Evolutionary conservation across 1,140 invertebrate genomes (phyloP).

Genomic region (Odontomachus brunneus): DNA sequence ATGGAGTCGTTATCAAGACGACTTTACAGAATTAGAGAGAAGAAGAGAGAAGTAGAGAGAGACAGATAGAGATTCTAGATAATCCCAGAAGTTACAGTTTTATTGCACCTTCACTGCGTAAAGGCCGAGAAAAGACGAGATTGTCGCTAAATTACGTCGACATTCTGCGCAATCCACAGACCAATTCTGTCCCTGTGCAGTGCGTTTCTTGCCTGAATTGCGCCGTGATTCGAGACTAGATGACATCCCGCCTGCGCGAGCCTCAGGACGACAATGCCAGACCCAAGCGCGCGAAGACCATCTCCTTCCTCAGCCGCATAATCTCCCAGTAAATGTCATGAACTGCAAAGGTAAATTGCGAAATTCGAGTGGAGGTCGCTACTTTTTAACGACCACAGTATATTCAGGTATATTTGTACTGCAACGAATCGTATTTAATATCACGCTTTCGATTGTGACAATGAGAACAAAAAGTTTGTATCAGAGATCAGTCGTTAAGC

Average conservation of each 20-base stretch:
- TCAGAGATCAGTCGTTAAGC: too few species aligned
- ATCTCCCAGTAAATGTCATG: conserved; percentile 93
- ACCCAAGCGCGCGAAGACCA: conserved; percentile 91
- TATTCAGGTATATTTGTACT: too few species aligned
- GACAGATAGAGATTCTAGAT: conserved; percentile 19
- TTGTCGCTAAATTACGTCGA: conserved; percentile 11
- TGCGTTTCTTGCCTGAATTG: background rate
- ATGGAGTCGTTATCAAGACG: conserved; percentile 15
- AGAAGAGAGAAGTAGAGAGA: too few species aligned
- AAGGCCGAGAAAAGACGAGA: conserved; percentile 28
- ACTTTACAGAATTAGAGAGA: conserved; percentile 23
- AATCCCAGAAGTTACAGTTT: conserved; percentile 5
- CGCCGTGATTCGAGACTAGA: conserved; percentile 49
- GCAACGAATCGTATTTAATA: too few species aligned
- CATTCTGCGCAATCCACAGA: conserved; percentile 19
- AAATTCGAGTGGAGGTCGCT: background rate
- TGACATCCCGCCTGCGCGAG: conserved; percentile 39
- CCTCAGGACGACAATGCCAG: conserved; percentile 82
- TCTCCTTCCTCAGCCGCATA: conserved; percentile 90
- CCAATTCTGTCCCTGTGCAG: conserved; percentile 3
- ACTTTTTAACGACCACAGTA: too few species aligned
- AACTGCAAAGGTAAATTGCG: conserved; percentile 85
- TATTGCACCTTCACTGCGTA: background rate
- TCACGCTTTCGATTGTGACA: background rate
- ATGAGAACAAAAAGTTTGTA: background rate